Base-by-base conservation (phyloP, 2,797 vertebrate genomes). In the Acanthurus lineatus region DNA sequence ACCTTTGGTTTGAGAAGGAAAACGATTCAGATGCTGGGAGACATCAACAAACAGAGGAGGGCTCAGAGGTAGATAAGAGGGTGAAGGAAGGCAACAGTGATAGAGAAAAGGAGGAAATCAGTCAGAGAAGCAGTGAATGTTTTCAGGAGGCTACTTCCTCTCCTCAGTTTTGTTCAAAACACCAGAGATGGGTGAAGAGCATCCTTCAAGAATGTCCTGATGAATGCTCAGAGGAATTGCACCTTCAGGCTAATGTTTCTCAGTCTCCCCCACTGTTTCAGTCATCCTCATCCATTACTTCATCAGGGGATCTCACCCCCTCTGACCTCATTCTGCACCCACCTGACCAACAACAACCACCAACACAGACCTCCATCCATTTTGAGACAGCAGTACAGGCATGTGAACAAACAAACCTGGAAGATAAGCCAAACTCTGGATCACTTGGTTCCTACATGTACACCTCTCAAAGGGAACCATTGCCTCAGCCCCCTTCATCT, bases 131-230 rank as follows among this genome's bases (percentile, higher is more conserved):
- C 28, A 9, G 44, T n/a, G 65, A 9, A n/a, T 2, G 15, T 38
- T 47, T 48, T 25, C 22, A 22, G 19, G 62, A 51, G 12, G 45
- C 12, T 1, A 4, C 10, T 6, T 20, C 73, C 40, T 49, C 79
- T 10, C 85, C 87, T 58, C 92, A 92, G 53, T 93, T 95, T 83
- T 96, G 95, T 86, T 92, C 90, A 69, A 94, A 67, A 89, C 95
- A 95, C 83, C 89, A 82, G 57, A 91, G 92, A 38, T 95, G 91
- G 93, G 94, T 94, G 84, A 89, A 45, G 58, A 95, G 76, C 88
- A 94, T 96, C 61, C 89, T 96, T 62, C 73, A 69, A 58, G 88
- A 89, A 42, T 96, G 95, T 88, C 90, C 93, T 0, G 89, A 91
- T 1, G 91, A 94, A 69, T 67, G 64, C 44, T 82, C 66, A 0